Percentiles rank a stretch among this genome's conserved stretches.
phyloP scores from a whole-genome alignment of 2,888 invertebrate genomes.

The Glaucopsyche alexis region DNA sequence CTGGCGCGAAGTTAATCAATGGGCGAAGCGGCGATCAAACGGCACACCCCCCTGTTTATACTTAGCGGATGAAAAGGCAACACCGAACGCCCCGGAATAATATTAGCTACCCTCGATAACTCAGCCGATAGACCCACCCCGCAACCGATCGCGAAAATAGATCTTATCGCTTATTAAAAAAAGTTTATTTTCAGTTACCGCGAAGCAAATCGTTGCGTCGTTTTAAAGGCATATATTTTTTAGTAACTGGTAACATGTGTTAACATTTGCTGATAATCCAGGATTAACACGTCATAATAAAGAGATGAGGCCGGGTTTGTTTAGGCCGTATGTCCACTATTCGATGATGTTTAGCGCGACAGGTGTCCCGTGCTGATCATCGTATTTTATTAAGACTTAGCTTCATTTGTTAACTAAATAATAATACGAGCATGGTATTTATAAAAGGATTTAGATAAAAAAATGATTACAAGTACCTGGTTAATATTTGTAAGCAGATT shows the following conservation, averaged over 20 bases:
- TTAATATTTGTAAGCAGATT: no score
- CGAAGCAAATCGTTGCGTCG: slow-evolving; percentile 40
- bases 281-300: slow-evolving; percentile 80
- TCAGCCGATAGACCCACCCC: slow-evolving; percentile 62
- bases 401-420: slow-evolving; percentile 12
- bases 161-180: slow-evolving; percentile 47
- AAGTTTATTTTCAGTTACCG: slow-evolving; percentile 47
- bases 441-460: background rate
- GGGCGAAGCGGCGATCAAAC: slow-evolving; percentile 65
- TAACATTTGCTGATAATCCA: slow-evolving; percentile 79
- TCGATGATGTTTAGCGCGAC: slow-evolving; percentile 67
- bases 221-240: slow-evolving; percentile 57
- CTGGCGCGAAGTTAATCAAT: slow-evolving; percentile 73
- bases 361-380: slow-evolving; percentile 70
- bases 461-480: background rate
- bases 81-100: slow-evolving; percentile 78
- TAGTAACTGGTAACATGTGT: slow-evolving; percentile 79
- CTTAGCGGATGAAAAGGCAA: slow-evolving; percentile 80
- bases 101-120: slow-evolving; percentile 79
- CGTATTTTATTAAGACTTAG: slow-evolving; percentile 52
- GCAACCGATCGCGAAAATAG: slow-evolving; percentile 44
- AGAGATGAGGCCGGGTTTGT: slow-evolving; percentile 77
- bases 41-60: slow-evolving; percentile 79
- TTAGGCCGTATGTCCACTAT: slow-evolving; percentile 73
- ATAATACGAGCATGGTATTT: background rate